phyloP scores from a whole-genome alignment of 2,113 vertebrate species.

The Atractosteus spatula region DNA sequence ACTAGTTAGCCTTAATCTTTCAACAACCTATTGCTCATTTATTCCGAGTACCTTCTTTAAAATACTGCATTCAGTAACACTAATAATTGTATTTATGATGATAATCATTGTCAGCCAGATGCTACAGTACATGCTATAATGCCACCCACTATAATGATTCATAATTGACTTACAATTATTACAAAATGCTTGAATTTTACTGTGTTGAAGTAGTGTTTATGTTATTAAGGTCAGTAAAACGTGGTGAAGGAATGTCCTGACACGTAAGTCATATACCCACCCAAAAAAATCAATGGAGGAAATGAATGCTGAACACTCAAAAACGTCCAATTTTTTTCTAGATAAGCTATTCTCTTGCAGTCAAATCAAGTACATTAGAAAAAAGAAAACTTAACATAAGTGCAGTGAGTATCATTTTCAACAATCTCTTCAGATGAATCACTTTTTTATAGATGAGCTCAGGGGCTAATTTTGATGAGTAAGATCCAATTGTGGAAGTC shows the following conservation, averaged over 20 bases:
- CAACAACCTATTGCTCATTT: no score
- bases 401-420: conserved; percentile 39
- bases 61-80: no score
- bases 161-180: conserved; percentile 48
- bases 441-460: not conserved
- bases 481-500: no score
- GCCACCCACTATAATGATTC: conserved; percentile 40
- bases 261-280: conserved; percentile 28
- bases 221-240: conserved; percentile 34
- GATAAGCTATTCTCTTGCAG: conserved; percentile 34
- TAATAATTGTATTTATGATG: no score
- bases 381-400: conserved; percentile 44
- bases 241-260: conserved; percentile 39
- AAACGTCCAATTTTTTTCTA: conserved; percentile 26
- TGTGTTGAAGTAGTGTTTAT: conserved; percentile 29
- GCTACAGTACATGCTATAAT: conserved; percentile 20
- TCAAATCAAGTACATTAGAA: conserved; percentile 35
- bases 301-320: no score
- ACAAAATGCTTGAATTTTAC: conserved; percentile 33
- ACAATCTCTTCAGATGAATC: conserved; percentile 43
- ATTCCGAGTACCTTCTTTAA: no score
- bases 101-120: no score
- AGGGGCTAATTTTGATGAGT: not conserved
- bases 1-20: no score
- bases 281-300: conserved; percentile 12